A percentile compares a stretch with the other conserved stretches of the same genome.
These are phyloP conservation scores for Phoeniculus purpureus DNA, from an alignment of 2,797 vertebrate species.

Conservation along the genomic window DNA sequence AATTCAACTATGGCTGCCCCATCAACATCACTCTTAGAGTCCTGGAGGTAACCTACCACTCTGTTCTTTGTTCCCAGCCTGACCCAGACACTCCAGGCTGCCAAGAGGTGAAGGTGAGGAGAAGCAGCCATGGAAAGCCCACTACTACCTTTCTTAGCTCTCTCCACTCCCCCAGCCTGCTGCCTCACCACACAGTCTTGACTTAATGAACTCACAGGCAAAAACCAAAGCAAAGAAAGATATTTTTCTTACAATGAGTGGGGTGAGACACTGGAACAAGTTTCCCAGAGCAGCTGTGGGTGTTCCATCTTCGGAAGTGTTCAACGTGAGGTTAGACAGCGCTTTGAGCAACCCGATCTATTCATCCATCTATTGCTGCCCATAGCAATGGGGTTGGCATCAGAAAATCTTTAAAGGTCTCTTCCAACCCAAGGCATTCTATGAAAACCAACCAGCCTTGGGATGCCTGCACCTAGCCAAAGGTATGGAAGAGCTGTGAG, in stretches of 20 bases:
- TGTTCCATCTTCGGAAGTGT: background rate
- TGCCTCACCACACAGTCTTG: background rate
- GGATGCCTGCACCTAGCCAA: background rate
- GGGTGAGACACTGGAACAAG: background rate
- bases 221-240: background rate
- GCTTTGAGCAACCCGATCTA: background rate
- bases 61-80: background rate
- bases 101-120: background rate
- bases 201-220: background rate
- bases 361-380: background rate
- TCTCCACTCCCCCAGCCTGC: background rate
- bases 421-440: background rate
- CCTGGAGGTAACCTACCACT: background rate
- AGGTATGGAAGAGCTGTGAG: background rate
- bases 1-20: background rate
- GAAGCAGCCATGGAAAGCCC: background rate
- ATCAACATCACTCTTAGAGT: background rate
- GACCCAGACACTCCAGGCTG: fast-evolving
- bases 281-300: background rate
- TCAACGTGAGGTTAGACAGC: background rate
- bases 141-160: background rate
- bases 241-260: background rate
- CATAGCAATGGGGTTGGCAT: background rate
- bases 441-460: background rate
- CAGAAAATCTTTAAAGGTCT: background rate